phyloP scores from a whole-genome alignment of 2,113 vertebrate species.

The Thryonomys swinderianus region DNA sequence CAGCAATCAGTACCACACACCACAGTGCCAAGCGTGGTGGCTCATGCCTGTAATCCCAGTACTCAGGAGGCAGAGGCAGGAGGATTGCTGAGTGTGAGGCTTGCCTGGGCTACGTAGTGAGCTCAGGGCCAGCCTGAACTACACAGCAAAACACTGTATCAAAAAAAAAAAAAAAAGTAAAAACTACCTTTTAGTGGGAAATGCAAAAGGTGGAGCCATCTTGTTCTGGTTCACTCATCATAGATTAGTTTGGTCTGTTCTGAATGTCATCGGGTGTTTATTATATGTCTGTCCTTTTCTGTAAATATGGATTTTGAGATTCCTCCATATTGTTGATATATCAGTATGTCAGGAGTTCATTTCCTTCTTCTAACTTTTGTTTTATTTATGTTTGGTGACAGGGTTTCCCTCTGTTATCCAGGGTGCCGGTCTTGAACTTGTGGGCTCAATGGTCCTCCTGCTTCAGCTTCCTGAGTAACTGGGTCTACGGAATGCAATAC shows the following conservation, averaged over 20 bases:
- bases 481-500: too few relatives aligned
- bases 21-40: too few relatives aligned
- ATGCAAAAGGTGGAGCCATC: neutral
- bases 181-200: neutral
- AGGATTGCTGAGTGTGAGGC: too few relatives aligned
- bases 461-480: neutral
- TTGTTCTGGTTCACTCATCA: neutral
- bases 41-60: too few relatives aligned
- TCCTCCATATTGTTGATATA: neutral
- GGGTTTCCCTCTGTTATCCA: neutral
- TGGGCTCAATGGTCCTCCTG: neutral
- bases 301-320: slow-evolving; percentile 10
- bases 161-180: too few relatives aligned
- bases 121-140: too few relatives aligned
- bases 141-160: too few relatives aligned
- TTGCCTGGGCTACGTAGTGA: too few relatives aligned
- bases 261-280: neutral
- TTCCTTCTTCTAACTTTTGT: neutral
- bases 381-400: neutral
- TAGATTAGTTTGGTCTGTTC: neutral
- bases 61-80: too few relatives aligned
- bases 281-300: neutral
- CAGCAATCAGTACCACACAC: too few relatives aligned
- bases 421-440: neutral
- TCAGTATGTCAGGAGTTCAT: neutral